A percentile compares a stretch with the other conserved stretches of the same genome.
These are phyloP conservation scores for Eidolon helvum DNA, from an alignment of 2,113 vertebrate species.

Conservation along the genomic window DNA sequence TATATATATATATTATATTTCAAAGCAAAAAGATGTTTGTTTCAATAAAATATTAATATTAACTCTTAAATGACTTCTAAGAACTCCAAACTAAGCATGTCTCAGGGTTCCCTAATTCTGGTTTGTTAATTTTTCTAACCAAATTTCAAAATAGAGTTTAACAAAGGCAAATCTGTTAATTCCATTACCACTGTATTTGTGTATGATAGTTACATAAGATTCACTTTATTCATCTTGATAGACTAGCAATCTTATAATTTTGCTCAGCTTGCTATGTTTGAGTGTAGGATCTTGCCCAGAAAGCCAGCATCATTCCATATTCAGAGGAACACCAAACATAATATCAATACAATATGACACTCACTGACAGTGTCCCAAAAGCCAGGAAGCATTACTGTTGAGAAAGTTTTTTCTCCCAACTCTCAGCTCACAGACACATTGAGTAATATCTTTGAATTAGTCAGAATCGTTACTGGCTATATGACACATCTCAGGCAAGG, in stretches of 20 bases:
- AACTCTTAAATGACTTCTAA: background rate
- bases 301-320: background rate
- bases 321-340: background rate
- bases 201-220: background rate
- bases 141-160: background rate
- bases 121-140: background rate
- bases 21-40: background rate
- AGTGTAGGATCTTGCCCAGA: background rate
- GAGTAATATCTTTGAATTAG: constrained; percentile 33
- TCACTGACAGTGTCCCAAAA: background rate
- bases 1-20: background rate
- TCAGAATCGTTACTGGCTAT: constrained; percentile 20
- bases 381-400: background rate
- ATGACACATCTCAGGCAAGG: constrained; percentile 20
- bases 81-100: background rate
- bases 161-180: background rate
- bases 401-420: background rate
- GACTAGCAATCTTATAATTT: background rate
- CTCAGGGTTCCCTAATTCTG: background rate
- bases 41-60: constrained; percentile 34
- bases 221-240: background rate
- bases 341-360: background rate
- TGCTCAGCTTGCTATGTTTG: background rate
- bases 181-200: background rate
- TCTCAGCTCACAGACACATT: background rate